Percentiles rank a stretch among this genome's conserved stretches.
Evolutionary conservation across 1,140 invertebrate genomes (phyloP).

Genomic region (Ostrea edulis): DNA sequence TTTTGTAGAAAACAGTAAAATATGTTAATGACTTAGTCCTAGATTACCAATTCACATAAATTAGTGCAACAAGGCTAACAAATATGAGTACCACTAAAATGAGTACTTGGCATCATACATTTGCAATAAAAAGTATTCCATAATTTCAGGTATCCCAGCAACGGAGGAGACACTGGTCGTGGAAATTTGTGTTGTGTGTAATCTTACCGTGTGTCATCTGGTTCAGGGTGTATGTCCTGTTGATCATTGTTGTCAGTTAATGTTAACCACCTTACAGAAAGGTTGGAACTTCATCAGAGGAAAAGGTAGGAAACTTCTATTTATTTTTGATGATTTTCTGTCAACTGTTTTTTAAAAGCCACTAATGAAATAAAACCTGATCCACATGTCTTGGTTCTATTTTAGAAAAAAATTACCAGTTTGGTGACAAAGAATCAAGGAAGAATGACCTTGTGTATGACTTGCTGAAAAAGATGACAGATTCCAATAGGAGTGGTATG

Average conservation of each 20-base stretch:
- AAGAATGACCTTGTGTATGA: neutral
- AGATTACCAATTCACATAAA: too few relatives aligned
- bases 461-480: neutral
- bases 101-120: too few relatives aligned
- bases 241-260: neutral
- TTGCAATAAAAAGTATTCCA: neutral
- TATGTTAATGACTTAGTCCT: too few relatives aligned
- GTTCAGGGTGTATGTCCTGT: neutral
- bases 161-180: neutral
- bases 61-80: too few relatives aligned
- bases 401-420: neutral
- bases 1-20: too few relatives aligned
- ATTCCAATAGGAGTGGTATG: neutral
- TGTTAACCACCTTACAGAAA: neutral
- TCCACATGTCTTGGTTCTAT: neutral
- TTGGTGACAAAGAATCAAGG: neutral
- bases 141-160: neutral
- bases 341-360: too few relatives aligned
- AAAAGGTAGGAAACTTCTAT: neutral
- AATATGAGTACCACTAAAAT: too few relatives aligned
- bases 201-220: neutral
- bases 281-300: neutral
- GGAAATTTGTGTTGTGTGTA: conserved; percentile 10
- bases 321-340: neutral
- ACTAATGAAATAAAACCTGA: too few relatives aligned